Percentiles rank a stretch among this genome's conserved stretches.
These are phyloP conservation scores for Carpatolechia fugitivella DNA, from an alignment of 2,888 invertebrate species.

Conservation along the genomic window DNA sequence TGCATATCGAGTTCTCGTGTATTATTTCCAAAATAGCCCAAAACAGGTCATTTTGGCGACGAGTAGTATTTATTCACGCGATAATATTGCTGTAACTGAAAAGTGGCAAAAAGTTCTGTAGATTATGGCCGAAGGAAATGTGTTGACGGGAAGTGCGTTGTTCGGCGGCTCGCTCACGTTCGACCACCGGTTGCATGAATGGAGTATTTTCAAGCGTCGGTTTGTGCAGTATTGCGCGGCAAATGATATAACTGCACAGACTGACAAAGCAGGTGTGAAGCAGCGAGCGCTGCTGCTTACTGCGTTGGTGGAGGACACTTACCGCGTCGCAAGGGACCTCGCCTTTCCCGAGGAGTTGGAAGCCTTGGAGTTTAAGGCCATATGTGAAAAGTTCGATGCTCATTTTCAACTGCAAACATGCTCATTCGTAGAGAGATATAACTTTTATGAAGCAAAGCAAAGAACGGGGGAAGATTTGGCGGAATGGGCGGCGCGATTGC, in stretches of 20 bases:
- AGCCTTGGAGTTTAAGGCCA: neutral
- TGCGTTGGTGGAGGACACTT: slow-evolving; percentile 25
- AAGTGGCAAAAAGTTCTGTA: neutral
- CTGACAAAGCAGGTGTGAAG: slow-evolving; percentile 22
- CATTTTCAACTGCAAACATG: slow-evolving; percentile 17
- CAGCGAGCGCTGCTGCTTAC: slow-evolving; percentile 23
- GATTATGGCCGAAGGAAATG: neutral
- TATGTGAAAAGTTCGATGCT: neutral
- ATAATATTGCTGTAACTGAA: neutral
- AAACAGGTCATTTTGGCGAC: neutral
- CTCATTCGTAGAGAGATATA: slow-evolving; percentile 17
- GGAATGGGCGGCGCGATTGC: slow-evolving; percentile 21
- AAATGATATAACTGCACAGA: slow-evolving; percentile 16
- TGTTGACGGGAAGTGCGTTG: neutral
- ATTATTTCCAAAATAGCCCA: neutral
- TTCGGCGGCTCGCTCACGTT: slow-evolving; percentile 16
- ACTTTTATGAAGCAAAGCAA: slow-evolving; percentile 19
- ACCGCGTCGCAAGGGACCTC: slow-evolving; percentile 23
- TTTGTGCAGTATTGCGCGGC: slow-evolving; percentile 12
- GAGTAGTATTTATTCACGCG: neutral
- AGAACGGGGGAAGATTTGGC: slow-evolving; percentile 13
- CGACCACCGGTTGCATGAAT: slow-evolving; percentile 18
- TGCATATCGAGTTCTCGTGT: neutral
- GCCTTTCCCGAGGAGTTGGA: slow-evolving; percentile 16
- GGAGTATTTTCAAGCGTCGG: slow-evolving; percentile 20